Base-by-base conservation (phyloP, 2,113 vertebrate genomes). In the Gavia stellata region DNA sequence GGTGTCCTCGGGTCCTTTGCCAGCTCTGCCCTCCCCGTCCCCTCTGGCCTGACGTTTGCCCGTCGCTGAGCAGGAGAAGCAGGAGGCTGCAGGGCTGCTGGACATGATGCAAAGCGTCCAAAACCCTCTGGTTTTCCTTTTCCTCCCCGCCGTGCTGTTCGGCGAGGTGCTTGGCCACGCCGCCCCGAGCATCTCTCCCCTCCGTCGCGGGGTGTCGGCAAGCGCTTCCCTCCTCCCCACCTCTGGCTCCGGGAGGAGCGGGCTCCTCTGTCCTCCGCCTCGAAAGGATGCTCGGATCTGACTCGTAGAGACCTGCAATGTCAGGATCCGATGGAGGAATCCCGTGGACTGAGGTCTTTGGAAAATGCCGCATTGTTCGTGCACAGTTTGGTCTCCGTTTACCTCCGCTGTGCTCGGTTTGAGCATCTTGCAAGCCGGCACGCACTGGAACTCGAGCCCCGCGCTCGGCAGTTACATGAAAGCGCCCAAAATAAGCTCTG, bases 51-150 rank as follows among this genome's bases (percentile, higher is more conserved):
- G 78, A 19, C 12, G 55, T 28, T 42, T 40, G 56, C 38, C 47
- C 34, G 1, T 34, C 0, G 18, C 73, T 15, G 29, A 1, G 55
- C n/a, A 7, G 72, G 24, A 10, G 38, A 25, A 23, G 6, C 62
- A 3, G 73, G 80, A 10, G 34, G 55, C 71, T 21, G n/a, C 24
- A 1, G 72, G 38, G 62, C 62, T 55, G 81, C 81, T 9, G 55
- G 42, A 20, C 31, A 1, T 3, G 42, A 7, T 12, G 14, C 10
- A 8, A 4, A 21, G 12, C 0, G 1, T 1, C 12, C 0, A 2
- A 17, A 58, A 8, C 28, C 34, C 24, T 44, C 34, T 0, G 12
- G 4, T 53, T 77, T 28, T 26, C 68, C 31, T 34, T 25, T 9
- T 18, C 14, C 33, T 36, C 28, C 45, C 45, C 1, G 3, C 28